Percentiles rank a stretch among this genome's conserved stretches.
phyloP scores from a whole-genome alignment of 2,113 vertebrate genomes.

The Scatophagus argus region DNA sequence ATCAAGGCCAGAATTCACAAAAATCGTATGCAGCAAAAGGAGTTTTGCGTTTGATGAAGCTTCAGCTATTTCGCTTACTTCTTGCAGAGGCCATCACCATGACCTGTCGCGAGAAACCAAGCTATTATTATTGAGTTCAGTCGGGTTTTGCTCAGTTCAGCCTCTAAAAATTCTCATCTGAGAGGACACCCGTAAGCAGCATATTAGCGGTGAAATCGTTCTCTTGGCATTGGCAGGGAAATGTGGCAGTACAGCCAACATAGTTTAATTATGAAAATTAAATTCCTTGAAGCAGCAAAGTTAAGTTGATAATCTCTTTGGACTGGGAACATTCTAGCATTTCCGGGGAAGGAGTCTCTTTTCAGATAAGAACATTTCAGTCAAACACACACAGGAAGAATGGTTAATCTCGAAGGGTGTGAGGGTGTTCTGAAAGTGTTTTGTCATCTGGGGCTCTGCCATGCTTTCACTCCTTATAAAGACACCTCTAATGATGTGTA shows the following conservation, averaged over 20 bases:
- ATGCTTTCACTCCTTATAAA: conserved; percentile 70
- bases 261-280: conserved; percentile 85
- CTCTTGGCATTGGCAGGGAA: conserved; percentile 71
- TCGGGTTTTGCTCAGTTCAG: conserved; percentile 26
- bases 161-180: conserved; percentile 47
- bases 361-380: conserved; percentile 75
- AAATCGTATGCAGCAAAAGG: conserved; percentile 3
- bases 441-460: conserved; percentile 71
- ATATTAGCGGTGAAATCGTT: conserved; percentile 78
- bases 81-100: conserved; percentile 35
- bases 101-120: conserved; percentile 38
- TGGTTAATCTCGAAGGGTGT: conserved; percentile 65
- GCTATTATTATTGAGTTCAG: conserved; percentile 28
- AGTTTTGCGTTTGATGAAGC: conserved; percentile 43
- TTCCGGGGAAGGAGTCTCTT: conserved; percentile 72
- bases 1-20: conserved; percentile 28
- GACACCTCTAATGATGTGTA: conserved; percentile 73
- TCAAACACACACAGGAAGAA: conserved; percentile 66
- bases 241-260: conserved; percentile 62
- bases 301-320: conserved; percentile 83
- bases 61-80: conserved; percentile 13
- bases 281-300: conserved; percentile 81
- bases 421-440: conserved; percentile 65
- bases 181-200: conserved; percentile 62
- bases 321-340: conserved; percentile 77